phyloP scores from a whole-genome alignment of 1,140 invertebrate species.

The Panagrolaimus sp. region DNA sequence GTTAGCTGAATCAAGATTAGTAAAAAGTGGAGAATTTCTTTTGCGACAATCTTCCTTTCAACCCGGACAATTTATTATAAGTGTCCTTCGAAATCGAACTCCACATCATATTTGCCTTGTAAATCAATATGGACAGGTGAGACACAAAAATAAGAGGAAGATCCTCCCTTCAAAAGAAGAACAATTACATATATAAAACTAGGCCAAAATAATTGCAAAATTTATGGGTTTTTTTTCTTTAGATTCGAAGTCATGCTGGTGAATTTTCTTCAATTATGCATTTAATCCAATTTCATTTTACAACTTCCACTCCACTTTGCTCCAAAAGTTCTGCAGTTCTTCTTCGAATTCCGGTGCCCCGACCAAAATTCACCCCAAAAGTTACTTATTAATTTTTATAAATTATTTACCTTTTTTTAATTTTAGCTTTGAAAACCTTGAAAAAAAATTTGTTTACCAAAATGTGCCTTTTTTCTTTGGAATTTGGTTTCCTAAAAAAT shows the following conservation, averaged over 20 bases:
- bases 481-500: too few relatives aligned
- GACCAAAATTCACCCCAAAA: neutral
- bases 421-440: too few relatives aligned
- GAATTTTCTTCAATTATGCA: neutral
- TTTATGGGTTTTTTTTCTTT: neutral
- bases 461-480: too few relatives aligned
- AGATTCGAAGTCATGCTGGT: conserved; percentile 16
- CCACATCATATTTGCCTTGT: neutral
- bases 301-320: neutral
- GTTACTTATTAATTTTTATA: too few relatives aligned
- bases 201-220: too few relatives aligned
- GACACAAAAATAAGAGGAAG: neutral
- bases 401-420: too few relatives aligned
- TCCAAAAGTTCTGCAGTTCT: neutral
- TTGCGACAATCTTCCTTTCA: conserved; percentile 1
- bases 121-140: conserved; percentile 5
- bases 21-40: conserved; percentile 9
- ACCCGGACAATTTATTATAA: conserved; percentile 13
- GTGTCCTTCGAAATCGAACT: neutral
- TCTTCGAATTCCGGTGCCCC: neutral
- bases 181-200: too few relatives aligned
- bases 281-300: conserved; percentile 4
- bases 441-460: too few relatives aligned
- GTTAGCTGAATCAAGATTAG: conserved; percentile 9
- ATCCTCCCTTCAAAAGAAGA: too few relatives aligned